phyloP scores from a whole-genome alignment of 2,888 invertebrate species.

The Eustalomyia histrio region DNA sequence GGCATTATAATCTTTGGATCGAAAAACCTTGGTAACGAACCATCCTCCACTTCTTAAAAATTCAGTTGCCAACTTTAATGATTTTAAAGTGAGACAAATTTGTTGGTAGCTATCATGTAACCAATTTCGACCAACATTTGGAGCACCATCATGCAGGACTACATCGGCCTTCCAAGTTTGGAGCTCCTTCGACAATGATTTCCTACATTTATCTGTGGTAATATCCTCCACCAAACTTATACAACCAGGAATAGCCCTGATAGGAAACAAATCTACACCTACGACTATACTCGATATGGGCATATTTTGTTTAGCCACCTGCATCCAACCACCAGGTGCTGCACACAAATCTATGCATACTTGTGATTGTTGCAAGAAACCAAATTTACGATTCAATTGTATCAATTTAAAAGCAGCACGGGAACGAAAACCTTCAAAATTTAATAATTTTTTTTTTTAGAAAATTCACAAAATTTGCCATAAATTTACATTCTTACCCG shows the following conservation, averaged over 20 bases:
- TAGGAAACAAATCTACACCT: constrained; percentile 97
- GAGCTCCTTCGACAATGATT: constrained; percentile 89
- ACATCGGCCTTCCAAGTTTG: constrained; percentile 98
- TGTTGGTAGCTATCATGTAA: constrained; percentile 98
- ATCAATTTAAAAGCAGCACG: constrained; percentile 99
- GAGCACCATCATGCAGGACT: constrained; percentile 98
- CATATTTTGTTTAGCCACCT: constrained; percentile 98
- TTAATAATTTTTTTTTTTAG: too few species aligned
- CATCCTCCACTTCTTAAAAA: constrained; percentile 95
- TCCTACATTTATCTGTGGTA: constrained; percentile 95
- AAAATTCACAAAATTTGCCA: too few species aligned
- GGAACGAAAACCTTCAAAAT: constrained; percentile 90
- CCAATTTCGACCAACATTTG: constrained; percentile 98
- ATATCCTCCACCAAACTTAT: constrained; percentile 96
- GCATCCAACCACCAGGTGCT: constrained; percentile 99
- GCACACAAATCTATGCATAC: constrained; percentile 99
- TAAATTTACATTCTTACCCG: constrained; percentile 84
- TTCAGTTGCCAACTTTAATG: constrained; percentile 93
- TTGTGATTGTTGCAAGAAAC: constrained; percentile 96
- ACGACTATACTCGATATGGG: constrained; percentile 96
- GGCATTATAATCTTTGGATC: constrained; percentile 98
- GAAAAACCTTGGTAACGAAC: constrained; percentile 99
- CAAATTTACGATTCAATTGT: constrained; percentile 97
- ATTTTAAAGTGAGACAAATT: constrained; percentile 92
- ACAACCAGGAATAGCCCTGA: constrained; percentile 93